phyloP scores from a whole-genome alignment of 1,140 invertebrate species.

The Spodoptera frugiperda region DNA sequence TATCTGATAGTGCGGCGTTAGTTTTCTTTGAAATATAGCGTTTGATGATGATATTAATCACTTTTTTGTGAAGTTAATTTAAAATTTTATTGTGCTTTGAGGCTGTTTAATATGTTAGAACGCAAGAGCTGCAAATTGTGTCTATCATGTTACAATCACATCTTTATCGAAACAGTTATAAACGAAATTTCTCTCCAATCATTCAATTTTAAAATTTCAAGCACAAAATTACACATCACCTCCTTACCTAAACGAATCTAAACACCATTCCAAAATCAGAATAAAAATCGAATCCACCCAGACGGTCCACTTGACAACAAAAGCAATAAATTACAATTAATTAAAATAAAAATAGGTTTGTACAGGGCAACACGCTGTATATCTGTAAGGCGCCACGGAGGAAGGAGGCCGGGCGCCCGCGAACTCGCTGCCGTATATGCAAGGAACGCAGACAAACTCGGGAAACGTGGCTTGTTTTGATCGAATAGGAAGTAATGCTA shows the following conservation, averaged over 20 bases:
- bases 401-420: conserved; percentile 76
- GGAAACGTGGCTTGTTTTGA: neutral
- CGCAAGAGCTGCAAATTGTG: neutral
- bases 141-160: neutral
- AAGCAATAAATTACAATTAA: conserved; percentile 52
- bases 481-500: neutral
- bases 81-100: no score
- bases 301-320: conserved; percentile 1
- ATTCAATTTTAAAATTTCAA: neutral
- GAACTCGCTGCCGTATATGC: conserved; percentile 64
- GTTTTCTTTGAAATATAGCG: no score
- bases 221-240: neutral
- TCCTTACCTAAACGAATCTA: neutral
- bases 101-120: neutral
- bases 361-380: conserved; percentile 63
- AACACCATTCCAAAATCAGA: neutral
- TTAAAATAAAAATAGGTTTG: conserved; percentile 50
- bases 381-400: conserved; percentile 78
- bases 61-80: no score
- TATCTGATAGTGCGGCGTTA: neutral
- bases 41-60: no score
- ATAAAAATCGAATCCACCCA: neutral
- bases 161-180: no score
- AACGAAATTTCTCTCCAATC: no score
- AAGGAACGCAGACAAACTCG: neutral